These are phyloP conservation scores for Lophotriccus pileatus DNA, from an alignment of 2,797 vertebrate species.

Conservation along the genomic window DNA sequence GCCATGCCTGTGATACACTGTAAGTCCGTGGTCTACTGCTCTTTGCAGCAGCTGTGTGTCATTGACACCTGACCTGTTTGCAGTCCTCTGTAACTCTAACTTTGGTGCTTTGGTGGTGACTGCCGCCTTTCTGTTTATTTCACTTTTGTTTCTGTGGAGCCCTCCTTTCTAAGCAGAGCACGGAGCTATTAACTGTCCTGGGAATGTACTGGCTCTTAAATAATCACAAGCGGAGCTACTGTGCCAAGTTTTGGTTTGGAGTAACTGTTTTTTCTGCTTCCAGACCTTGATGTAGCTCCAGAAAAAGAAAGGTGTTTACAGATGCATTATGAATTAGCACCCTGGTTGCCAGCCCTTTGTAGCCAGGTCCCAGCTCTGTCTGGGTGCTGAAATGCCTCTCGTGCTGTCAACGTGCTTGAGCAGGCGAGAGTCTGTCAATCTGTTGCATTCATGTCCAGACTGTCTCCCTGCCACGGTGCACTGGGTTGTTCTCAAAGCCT, in stretches of 20 bases:
- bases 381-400: not conserved
- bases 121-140: not conserved
- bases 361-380: not conserved
- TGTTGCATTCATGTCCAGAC: accelerated
- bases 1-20: not conserved
- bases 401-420: not conserved
- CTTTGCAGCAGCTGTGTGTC: not conserved
- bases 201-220: constrained; percentile 40
- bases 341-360: constrained; percentile 37
- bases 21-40: not conserved
- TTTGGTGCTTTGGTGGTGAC: not conserved
- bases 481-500: not conserved
- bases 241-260: constrained; percentile 35
- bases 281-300: constrained; percentile 61
- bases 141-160: not conserved
- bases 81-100: not conserved
- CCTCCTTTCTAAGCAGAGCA: not conserved
- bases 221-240: not conserved
- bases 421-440: not conserved
- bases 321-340: constrained; percentile 38
- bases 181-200: not conserved
- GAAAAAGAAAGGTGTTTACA: constrained; percentile 32
- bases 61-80: not conserved
- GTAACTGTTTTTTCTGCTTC: constrained; percentile 62
- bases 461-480: not conserved